Base-by-base conservation (phyloP, 2,113 vertebrate genomes). In the Origma solitaria region DNA sequence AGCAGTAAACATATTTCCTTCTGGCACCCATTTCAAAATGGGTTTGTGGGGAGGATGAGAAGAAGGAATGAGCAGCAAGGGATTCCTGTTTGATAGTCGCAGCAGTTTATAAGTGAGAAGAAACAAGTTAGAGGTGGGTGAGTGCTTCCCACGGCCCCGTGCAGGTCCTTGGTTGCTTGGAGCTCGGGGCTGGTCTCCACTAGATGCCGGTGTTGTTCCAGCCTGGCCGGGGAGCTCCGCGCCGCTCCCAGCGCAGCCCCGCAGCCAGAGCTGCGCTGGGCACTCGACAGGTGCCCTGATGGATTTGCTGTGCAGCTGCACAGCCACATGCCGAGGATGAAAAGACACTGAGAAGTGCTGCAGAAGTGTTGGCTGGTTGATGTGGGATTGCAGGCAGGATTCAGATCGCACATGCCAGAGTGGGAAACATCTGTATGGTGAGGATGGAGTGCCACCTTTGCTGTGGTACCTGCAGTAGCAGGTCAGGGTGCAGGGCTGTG, bases 201-300 rank as follows among this genome's bases (percentile, higher is more conserved):
- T 87, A 96, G 97, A 9, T 95, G 97, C 12, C 97, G 72, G 42
- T 95, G 86, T 97, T 95, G 96, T 30, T 84, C 90, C 90, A 3
- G 80, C 6, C 14, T 64, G 20, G 27, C 21, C 2, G 4, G 24
- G 50, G 24, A 10, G 7, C 10, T 2, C 18, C 13, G 22, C 4
- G 42, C 35, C 5, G 1, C 0, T 35, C 25, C 27, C 17, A 8
- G 21, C 4, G 57, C 73, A 25, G 37, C 49, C 24, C 5, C 0
- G n/a, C n/a, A n/a, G 86, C 64, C 17, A 3, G 4, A 35, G 23
- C 73, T 10, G 49, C 7, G 8, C 8, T 24, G 2, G 45, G 25
- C n/a, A 0, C 44, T 3, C 3, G 9, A 3, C 28, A 13, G 15
- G 18, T 6, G 60, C 28, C 7, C 11, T 5, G 40, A 23, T 51